Percentiles rank a stretch among this genome's conserved stretches.
These are phyloP conservation scores for Tiaroga cobitis DNA, from an alignment of 2,797 vertebrate genomes.

Conservation along the genomic window DNA sequence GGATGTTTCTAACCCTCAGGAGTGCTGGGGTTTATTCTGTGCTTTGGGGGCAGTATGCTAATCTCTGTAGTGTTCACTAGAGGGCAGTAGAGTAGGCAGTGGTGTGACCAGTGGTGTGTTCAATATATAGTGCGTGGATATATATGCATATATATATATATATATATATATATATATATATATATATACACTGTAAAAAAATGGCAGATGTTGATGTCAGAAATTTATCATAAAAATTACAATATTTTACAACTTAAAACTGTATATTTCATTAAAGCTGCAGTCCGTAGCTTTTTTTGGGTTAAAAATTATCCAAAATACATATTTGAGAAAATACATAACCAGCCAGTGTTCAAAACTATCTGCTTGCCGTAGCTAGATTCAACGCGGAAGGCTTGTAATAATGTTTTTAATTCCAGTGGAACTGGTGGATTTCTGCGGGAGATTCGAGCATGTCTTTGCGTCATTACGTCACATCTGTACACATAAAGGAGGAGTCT, in stretches of 20 bases:
- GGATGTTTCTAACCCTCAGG: neutral
- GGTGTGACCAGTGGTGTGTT: slow-evolving; percentile 5
- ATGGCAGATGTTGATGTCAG: neutral
- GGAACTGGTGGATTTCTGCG: too few species aligned
- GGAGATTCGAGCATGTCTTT: too few species aligned
- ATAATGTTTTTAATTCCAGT: too few species aligned
- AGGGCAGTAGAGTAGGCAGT: slow-evolving; percentile 56
- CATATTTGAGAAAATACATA: too few species aligned
- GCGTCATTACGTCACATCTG: too few species aligned
- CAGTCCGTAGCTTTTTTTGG: too few species aligned
- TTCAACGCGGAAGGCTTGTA: too few species aligned
- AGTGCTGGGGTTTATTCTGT: neutral
- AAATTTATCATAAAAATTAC: neutral
- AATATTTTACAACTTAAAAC: neutral
- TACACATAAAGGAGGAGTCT: too few species aligned
- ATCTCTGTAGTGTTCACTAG: slow-evolving; percentile 51
- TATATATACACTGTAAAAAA: neutral
- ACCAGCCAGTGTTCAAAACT: too few species aligned
- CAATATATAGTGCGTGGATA: neutral
- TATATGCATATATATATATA: neutral
- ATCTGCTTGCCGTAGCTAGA: too few species aligned
- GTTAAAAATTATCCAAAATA: too few species aligned
- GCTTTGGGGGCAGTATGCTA: neutral
- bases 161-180: too few species aligned
- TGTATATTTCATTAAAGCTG: neutral